A percentile compares a stretch with the other conserved stretches of the same genome.
phyloP scores from a whole-genome alignment of 2,888 invertebrate genomes.

The Tenthredo distinguenda region DNA sequence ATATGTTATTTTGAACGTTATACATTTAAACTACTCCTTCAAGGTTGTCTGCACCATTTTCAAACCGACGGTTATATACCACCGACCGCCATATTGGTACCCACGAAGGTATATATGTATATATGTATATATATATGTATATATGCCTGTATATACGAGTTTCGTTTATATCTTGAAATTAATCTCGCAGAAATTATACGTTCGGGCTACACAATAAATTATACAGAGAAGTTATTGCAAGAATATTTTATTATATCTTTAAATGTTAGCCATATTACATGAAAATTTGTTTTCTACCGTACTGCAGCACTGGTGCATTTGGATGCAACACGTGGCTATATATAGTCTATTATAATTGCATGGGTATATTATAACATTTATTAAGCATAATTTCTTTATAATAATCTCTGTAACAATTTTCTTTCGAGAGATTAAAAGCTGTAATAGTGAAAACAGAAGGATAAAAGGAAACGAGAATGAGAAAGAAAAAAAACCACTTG shows the following conservation, averaged over 20 bases:
- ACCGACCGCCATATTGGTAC: background rate
- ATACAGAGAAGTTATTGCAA: no score
- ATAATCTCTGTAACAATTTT: background rate
- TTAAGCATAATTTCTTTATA: background rate
- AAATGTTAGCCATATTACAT: no score
- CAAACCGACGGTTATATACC: background rate
- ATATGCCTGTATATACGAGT: no score
- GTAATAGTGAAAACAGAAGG: background rate
- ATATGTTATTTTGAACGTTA: background rate
- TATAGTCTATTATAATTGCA: background rate
- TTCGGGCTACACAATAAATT: no score
- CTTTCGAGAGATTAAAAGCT: background rate
- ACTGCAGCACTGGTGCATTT: background rate
- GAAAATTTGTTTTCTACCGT: no score
- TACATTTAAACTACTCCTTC: conserved; percentile 3
- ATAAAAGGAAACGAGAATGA: background rate
- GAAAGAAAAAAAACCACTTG: background rate
- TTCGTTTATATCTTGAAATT: no score
- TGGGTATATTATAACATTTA: background rate
- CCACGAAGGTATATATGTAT: background rate
- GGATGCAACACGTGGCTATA: background rate
- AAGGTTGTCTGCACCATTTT: conserved; percentile 18
- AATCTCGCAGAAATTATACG: no score
- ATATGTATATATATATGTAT: no score
- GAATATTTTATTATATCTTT: no score